Conservation (phyloP, 2,888 invertebrate species). For the Priocnemis perturbator region DNA sequence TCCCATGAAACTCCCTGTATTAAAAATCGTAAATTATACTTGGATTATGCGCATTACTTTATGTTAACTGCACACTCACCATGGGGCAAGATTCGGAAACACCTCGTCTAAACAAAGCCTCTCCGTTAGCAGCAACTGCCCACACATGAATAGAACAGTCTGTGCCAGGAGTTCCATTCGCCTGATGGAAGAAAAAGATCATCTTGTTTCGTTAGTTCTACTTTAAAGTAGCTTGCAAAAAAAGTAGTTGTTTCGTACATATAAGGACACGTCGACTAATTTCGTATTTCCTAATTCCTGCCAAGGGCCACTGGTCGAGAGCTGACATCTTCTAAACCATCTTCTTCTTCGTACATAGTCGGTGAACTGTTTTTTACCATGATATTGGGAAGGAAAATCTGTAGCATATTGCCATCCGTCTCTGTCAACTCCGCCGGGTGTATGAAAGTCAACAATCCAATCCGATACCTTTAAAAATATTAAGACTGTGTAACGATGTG, state of each 20-base stretch:
- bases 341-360: conserved; percentile 91
- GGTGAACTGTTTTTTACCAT: conserved; percentile 89
- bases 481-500: conserved; percentile 18
- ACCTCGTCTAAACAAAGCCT: conserved; percentile 88
- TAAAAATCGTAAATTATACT: conserved; percentile 20
- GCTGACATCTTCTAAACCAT: conserved; percentile 89
- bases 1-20: conserved; percentile 86
- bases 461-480: conserved; percentile 81
- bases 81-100: conserved; percentile 84
- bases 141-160: conserved; percentile 81
- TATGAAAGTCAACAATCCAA: conserved; percentile 94
- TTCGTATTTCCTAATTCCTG: conserved; percentile 90
- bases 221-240: not conserved
- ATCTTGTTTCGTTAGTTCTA: not conserved
- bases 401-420: conserved; percentile 98
- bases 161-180: conserved; percentile 74
- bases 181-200: conserved; percentile 53
- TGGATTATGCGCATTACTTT: not conserved
- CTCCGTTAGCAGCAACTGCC: conserved; percentile 91
- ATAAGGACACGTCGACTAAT: conserved; percentile 86
- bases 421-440: conserved; percentile 91
- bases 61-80: conserved; percentile 74
- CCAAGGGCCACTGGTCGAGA: conserved; percentile 93
- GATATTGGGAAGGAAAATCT: conserved; percentile 92
- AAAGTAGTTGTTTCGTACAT: conserved; percentile 75